These are phyloP conservation scores for Zonitis immaculata DNA, from an alignment of 2,888 invertebrate genomes.

Conservation along the genomic window DNA sequence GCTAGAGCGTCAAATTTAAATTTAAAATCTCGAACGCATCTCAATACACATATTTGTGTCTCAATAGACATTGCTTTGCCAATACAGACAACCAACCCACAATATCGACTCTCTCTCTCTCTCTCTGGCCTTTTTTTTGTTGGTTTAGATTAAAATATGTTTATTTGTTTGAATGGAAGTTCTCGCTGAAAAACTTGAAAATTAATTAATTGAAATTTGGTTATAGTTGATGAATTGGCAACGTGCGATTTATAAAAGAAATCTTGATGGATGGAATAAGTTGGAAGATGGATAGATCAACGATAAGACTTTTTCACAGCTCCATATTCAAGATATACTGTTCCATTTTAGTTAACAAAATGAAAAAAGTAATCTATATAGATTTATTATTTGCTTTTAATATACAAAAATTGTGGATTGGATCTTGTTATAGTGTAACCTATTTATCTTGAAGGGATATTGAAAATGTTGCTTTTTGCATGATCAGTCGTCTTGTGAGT, in stretches of 20 bases:
- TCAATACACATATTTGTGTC: conserved; percentile 23
- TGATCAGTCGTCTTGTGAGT: conserved; percentile 3
- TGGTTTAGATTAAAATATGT: conserved; percentile 14
- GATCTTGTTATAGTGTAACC: not conserved
- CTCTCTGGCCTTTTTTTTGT: conserved; percentile 10
- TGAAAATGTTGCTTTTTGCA: not conserved
- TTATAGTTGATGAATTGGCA: not conserved
- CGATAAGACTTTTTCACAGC: not conserved
- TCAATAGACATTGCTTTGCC: conserved; percentile 19
- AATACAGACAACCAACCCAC: conserved; percentile 10
- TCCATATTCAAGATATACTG: not conserved
- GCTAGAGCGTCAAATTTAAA: conserved; percentile 24
- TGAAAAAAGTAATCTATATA: not conserved
- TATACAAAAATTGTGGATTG: not conserved
- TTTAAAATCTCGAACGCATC: conserved; percentile 23
- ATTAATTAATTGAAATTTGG: not conserved
- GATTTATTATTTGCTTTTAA: not conserved
- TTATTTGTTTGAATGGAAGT: not conserved
- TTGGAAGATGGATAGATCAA: not conserved
- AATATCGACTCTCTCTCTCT: too few species aligned
- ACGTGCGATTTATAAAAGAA: not conserved
- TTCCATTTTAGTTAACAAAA: not conserved
- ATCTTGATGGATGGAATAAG: not conserved
- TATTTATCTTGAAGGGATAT: not conserved
- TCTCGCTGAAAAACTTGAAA: not conserved